These are phyloP conservation scores for Oreochromis grahami DNA, from an alignment of 2,797 vertebrate genomes.

Conservation along the genomic window DNA sequence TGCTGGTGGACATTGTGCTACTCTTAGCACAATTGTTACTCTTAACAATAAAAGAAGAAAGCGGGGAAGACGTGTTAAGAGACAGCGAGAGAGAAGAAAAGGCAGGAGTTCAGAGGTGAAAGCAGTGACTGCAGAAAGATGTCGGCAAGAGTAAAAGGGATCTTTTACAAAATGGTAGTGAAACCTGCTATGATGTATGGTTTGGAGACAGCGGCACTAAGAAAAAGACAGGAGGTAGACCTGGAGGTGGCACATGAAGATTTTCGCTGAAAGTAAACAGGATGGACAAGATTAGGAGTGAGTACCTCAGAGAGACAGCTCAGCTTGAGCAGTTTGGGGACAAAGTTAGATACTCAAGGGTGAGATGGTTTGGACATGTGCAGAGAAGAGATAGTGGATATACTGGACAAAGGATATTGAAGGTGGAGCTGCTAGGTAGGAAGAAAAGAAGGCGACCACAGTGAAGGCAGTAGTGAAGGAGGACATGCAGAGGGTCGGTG, in stretches of 20 bases:
- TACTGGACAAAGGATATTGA: background rate
- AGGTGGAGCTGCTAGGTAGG: background rate
- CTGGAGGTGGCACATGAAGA: background rate
- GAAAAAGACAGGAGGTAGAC: background rate
- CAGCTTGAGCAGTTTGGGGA: background rate
- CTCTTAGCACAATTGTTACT: too few species aligned
- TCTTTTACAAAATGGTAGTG: background rate
- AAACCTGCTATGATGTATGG: background rate
- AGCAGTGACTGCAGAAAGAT: background rate
- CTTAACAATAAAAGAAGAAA: background rate
- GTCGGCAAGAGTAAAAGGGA: background rate
- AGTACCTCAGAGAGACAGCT: background rate
- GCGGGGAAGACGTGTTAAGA: background rate
- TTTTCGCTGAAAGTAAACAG: background rate
- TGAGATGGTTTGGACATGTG: background rate
- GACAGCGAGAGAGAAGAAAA: background rate
- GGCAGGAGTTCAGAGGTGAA: background rate
- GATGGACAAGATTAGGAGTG: background rate
- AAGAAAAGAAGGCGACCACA: background rate
- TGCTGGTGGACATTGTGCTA: background rate
- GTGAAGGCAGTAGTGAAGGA: background rate
- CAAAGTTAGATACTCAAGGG: background rate
- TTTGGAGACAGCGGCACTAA: background rate
- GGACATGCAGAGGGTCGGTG: background rate
- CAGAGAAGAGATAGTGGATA: background rate